These are phyloP conservation scores for Murina feae DNA, from an alignment of 2,113 vertebrate genomes.

Conservation along the genomic window DNA sequence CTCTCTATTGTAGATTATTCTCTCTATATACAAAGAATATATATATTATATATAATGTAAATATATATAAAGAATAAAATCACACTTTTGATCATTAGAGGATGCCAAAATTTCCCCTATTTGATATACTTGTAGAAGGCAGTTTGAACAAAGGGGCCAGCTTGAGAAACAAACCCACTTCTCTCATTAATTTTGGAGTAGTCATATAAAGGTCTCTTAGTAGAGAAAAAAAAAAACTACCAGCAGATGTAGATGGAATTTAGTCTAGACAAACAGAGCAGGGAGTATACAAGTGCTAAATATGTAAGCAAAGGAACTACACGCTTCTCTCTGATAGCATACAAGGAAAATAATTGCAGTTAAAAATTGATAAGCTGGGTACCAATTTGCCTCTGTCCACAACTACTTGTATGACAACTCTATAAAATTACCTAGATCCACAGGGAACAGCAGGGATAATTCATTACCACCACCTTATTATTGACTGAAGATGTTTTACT, in stretches of 20 bases:
- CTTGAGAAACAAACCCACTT: background rate
- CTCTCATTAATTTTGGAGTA: background rate
- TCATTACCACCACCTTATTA: background rate
- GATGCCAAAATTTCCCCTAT: background rate
- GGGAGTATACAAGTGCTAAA: background rate
- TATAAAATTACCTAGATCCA: background rate
- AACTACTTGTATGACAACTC: background rate
- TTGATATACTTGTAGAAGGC: background rate
- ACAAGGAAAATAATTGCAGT: background rate
- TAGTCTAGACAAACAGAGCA: background rate
- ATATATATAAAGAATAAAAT: conserved; percentile 22
- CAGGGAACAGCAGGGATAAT: background rate
- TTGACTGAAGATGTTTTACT: background rate
- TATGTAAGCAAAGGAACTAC: background rate
- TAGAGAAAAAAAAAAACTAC: background rate
- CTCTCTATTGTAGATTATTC: background rate
- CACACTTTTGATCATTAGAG: background rate
- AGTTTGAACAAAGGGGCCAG: background rate
- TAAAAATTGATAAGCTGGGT: background rate
- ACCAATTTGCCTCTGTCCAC: background rate
- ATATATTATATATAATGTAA: too few relatives aligned
- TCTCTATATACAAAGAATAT: background rate
- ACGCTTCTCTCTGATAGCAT: background rate
- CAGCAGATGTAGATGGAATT: background rate
- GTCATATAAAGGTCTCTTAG: background rate